Percentiles rank a stretch among this genome's conserved stretches.
phyloP scores from a whole-genome alignment of 2,888 invertebrate genomes.

The Scaptomyza parva region DNA sequence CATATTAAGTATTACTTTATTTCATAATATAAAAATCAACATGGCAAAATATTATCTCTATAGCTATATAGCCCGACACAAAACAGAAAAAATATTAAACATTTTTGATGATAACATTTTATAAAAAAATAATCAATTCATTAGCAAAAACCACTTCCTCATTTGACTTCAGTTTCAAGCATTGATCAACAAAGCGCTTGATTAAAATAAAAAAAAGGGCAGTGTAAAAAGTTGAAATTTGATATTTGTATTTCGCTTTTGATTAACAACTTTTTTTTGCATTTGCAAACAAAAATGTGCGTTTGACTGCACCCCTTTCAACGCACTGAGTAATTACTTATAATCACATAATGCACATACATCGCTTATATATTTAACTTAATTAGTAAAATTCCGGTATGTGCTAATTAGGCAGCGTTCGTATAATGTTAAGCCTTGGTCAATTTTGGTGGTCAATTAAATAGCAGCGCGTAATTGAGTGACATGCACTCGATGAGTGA shows the following conservation, averaged over 20 bases:
- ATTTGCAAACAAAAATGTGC: not conserved
- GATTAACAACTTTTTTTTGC: not conserved
- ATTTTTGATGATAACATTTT: not conserved
- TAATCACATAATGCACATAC: conserved; percentile 10
- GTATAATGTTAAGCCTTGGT: conserved; percentile 30
- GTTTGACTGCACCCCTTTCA: not conserved
- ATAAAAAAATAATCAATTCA: not conserved
- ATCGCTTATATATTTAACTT: conserved; percentile 8
- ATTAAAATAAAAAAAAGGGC: not conserved
- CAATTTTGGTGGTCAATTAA: conserved; percentile 50
- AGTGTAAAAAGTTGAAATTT: not conserved
- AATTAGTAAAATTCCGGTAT: conserved; percentile 26
- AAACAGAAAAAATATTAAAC: not conserved
- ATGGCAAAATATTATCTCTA: too few relatives aligned
- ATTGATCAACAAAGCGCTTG: not conserved
- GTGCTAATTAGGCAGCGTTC: conserved; percentile 49
- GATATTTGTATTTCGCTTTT: not conserved
- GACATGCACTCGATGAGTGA: conserved; percentile 23
- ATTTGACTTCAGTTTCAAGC: not conserved
- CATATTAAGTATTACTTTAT: not conserved
- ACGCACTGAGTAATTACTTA: conserved; percentile 2
- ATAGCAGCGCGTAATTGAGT: conserved; percentile 51
- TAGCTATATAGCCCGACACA: too few relatives aligned
- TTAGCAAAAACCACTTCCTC: not conserved
- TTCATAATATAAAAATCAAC: too few relatives aligned